Conservation (phyloP, 2,113 vertebrate genomes). For the Potamarius usumacintae region DNA sequence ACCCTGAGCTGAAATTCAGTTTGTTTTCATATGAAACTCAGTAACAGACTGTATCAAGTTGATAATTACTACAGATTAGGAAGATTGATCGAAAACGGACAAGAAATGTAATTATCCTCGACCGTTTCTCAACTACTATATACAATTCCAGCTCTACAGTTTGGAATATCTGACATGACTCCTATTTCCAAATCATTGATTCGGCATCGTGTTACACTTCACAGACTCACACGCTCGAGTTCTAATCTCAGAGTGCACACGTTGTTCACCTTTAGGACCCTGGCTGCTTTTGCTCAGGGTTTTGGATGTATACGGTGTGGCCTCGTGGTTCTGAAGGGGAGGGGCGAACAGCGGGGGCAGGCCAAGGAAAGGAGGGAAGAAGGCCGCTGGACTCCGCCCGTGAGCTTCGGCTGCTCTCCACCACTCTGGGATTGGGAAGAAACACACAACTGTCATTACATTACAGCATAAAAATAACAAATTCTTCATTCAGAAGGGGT, state of each 20-base stretch:
- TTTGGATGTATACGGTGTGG: constrained; percentile 83
- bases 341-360: constrained; percentile 89
- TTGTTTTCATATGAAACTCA: not conserved
- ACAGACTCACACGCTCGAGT: not conserved
- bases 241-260: not conserved
- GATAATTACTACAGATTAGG: constrained; percentile 14
- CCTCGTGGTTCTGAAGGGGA: constrained; percentile 87
- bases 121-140: not conserved
- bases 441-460: not conserved
- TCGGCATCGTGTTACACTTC: not conserved
- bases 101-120: not conserved
- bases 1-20: not conserved
- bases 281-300: constrained; percentile 82
- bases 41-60: not conserved
- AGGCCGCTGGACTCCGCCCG: constrained; percentile 80
- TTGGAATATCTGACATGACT: too few relatives aligned
- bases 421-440: constrained; percentile 80
- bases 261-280: constrained; percentile 82
- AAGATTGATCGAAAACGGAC: not conserved
- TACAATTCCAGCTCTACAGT: not conserved
- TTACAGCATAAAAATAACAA: not conserved
- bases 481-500: not conserved
- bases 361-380: constrained; percentile 90
- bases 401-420: constrained; percentile 89
- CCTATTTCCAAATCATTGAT: constrained; percentile 11